phyloP scores from a whole-genome alignment of 2,888 invertebrate species.

The Pyrrhia umbra region DNA sequence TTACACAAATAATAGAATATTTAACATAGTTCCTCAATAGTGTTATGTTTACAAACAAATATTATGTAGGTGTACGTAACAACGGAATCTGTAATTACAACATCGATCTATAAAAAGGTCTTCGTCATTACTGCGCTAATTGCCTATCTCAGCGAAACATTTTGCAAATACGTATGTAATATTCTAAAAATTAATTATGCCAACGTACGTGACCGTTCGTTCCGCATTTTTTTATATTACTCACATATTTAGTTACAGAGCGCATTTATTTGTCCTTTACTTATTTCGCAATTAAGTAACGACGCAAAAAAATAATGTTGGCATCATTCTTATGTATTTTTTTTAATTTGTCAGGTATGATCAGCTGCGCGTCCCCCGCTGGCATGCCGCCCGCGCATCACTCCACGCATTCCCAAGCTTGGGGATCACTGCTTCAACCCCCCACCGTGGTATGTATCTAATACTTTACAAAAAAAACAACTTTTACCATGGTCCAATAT shows the following conservation, averaged over 20 bases:
- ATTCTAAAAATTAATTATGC: slow-evolving; percentile 39
- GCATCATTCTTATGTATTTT: slow-evolving; percentile 17
- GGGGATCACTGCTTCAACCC: slow-evolving; percentile 80
- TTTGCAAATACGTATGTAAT: slow-evolving; percentile 38
- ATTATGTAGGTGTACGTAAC: slow-evolving; percentile 16
- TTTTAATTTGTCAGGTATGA: slow-evolving; percentile 77
- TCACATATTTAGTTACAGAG: slow-evolving; percentile 46
- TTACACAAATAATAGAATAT: slow-evolving; percentile 1
- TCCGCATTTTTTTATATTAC: slow-evolving; percentile 67
- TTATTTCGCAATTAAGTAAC: slow-evolving; percentile 39
- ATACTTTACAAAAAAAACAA: background rate
- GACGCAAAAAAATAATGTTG: slow-evolving; percentile 37
- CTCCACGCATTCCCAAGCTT: slow-evolving; percentile 76
- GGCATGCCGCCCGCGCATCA: slow-evolving; percentile 85
- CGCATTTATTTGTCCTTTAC: slow-evolving; percentile 58
- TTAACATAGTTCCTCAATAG: background rate
- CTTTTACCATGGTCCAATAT: background rate
- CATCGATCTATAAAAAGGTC: background rate
- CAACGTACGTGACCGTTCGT: slow-evolving; percentile 52
- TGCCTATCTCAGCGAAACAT: slow-evolving; percentile 20
- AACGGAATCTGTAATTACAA: background rate
- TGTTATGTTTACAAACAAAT: slow-evolving; percentile 45
- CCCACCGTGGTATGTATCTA: slow-evolving; percentile 79
- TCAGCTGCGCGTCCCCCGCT: slow-evolving; percentile 86
- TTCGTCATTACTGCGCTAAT: slow-evolving; percentile 11